Evolutionary conservation across 2,113 vertebrate genomes (phyloP).

Genomic region (Phrynosoma blainvillii): DNA sequence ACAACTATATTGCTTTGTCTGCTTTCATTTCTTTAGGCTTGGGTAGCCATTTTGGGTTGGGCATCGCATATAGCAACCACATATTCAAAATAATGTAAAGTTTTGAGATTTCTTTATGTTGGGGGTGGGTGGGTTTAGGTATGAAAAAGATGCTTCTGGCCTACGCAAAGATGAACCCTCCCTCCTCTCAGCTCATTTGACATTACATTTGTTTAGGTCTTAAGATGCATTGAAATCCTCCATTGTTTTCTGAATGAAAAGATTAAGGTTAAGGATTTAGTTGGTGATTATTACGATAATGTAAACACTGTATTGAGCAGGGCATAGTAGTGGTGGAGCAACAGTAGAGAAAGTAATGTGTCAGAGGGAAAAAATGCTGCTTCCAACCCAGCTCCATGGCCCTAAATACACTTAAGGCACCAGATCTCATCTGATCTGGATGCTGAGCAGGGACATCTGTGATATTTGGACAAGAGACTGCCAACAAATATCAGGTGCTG

Average conservation of each 20-base stretch:
- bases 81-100: neutral
- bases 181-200: neutral
- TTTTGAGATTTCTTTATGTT: neutral
- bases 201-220: neutral
- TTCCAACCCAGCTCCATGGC: no score
- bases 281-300: neutral
- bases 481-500: no score
- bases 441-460: no score
- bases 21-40: neutral
- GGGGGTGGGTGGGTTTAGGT: neutral
- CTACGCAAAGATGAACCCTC: neutral
- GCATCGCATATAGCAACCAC: neutral
- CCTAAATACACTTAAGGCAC: no score
- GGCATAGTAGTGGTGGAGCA: no score
- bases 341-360: neutral
- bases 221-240: neutral
- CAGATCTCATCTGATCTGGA: no score
- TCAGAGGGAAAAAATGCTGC: neutral
- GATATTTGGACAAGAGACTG: no score
- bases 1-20: slow-evolving; percentile 6
- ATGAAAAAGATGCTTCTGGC: neutral
- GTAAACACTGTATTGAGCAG: neutral
- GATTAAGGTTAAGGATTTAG: neutral
- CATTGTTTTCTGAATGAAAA: neutral
- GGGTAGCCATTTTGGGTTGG: neutral